Evolutionary conservation across 1,140 invertebrate genomes (phyloP).

Genomic region (Ptiloglossa arizonensis): DNA sequence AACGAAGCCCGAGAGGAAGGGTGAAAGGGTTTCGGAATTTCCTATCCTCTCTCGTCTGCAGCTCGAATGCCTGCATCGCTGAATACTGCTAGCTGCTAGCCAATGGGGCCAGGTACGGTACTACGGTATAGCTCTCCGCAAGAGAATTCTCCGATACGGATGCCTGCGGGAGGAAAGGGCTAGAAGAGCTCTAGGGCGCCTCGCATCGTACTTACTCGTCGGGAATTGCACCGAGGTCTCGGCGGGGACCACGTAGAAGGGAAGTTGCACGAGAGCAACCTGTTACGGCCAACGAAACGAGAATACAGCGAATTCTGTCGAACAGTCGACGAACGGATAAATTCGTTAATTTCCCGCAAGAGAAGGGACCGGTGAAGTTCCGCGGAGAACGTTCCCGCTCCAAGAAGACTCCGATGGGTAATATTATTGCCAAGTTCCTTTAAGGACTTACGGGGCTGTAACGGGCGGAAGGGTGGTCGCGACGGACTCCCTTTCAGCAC

Average conservation of each 20-base stretch:
- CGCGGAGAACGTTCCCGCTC: background rate
- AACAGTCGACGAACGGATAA: slow-evolving; percentile 40
- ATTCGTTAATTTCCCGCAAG: slow-evolving; percentile 53
- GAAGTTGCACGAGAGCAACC: slow-evolving; percentile 32
- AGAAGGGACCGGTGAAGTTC: background rate
- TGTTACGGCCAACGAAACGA: slow-evolving; percentile 46
- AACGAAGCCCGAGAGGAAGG: slow-evolving; percentile 20
- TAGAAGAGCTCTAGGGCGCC: slow-evolving; percentile 24
- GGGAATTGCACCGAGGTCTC: slow-evolving; percentile 33
- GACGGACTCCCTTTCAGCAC: background rate
- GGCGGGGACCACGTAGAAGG: background rate
- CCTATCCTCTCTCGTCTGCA: slow-evolving; percentile 42
- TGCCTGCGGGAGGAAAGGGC: slow-evolving; percentile 41
- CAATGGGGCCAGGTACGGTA: slow-evolving; percentile 31
- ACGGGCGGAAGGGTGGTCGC: background rate
- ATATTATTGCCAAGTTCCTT: slow-evolving; percentile 23
- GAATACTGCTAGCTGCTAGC: slow-evolving; percentile 35
- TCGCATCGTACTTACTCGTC: slow-evolving; percentile 51
- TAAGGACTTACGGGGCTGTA: background rate
- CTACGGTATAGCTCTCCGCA: slow-evolving; percentile 41
- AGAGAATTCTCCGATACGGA: slow-evolving; percentile 63
- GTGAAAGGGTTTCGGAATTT: slow-evolving; percentile 45
- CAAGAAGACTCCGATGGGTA: slow-evolving; percentile 13
- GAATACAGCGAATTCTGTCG: slow-evolving; percentile 24
- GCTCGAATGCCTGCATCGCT: slow-evolving; percentile 51